A percentile compares a stretch with the other conserved stretches of the same genome.
These are phyloP conservation scores for Sebastes nivosus DNA, from an alignment of 2,797 vertebrate genomes.

Conservation along the genomic window DNA sequence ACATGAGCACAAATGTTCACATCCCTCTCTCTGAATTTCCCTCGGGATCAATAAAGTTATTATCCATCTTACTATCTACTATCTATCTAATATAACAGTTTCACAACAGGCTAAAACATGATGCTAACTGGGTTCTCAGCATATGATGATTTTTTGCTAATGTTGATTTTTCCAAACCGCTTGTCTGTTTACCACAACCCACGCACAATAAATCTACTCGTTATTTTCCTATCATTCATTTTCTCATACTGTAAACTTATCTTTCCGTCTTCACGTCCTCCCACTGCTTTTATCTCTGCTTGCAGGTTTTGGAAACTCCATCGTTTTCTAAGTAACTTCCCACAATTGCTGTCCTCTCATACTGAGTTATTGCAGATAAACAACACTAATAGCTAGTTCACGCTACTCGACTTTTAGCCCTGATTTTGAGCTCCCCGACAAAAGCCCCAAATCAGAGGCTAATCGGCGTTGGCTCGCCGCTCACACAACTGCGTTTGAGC, in stretches of 20 bases:
- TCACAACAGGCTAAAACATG: not conserved
- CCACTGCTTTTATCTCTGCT: slow-evolving; percentile 4
- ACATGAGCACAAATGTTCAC: not conserved
- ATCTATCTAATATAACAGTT: not conserved
- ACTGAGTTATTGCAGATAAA: not conserved
- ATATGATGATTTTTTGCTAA: not conserved
- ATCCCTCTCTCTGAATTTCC: not conserved
- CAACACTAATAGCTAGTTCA: no score
- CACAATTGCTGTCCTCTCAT: not conserved
- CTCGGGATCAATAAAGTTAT: no score
- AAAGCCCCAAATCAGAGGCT: no score
- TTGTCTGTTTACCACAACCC: slow-evolving; percentile 3
- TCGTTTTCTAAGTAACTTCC: not conserved
- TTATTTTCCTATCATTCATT: slow-evolving; percentile 8
- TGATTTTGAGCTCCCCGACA: no score
- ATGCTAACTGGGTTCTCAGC: not conserved
- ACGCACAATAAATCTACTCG: not conserved
- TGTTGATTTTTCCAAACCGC: slow-evolving; percentile 36
- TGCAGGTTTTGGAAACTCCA: not conserved
- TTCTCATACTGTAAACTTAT: not conserved
- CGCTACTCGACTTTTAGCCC: no score
- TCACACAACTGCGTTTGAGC: no score
- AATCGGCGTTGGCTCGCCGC: no score
- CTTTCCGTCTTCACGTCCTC: not conserved
- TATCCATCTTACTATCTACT: no score